Evolutionary conservation across 2,888 invertebrate species (phyloP), one percentile per base, ranked within the genome.

Genomic region (Rosalia funebris): DNA sequence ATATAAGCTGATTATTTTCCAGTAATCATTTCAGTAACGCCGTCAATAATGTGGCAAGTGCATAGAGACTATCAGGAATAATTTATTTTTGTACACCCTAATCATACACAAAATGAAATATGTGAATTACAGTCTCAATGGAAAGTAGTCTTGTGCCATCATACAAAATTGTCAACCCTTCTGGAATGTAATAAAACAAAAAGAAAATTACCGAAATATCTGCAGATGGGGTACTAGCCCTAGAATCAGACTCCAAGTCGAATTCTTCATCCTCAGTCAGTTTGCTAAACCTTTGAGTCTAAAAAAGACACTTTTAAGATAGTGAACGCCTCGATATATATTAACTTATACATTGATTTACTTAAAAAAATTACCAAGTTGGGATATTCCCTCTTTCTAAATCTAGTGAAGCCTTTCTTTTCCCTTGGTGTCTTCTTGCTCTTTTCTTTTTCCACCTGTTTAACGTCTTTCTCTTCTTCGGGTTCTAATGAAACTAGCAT

Each of bases 381-480:
- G 0, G 71, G 63, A 55, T 73, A 74, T 42, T 71, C 75, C 54
- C 67, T 70, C 45, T 71, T 73, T 46, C 61, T 66, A 45, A 71
- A 75, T 39, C 58, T 65, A n/a, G 57, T 65, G 41, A 74, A 71
- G 9, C 69, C 63, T 34, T 65, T 68, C 76, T 81, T 74, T 78
- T 83, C 69, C 82, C 84, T 77, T 81, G 44, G 37, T 50, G 59
- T 57, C n/a, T n/a, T n/a, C 55, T 57, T 44, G 25, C 14, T 32
- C 34, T 56, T 57, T 81, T 83, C 56, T 16, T 62, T 62, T 5
- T 60, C 58, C 10, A 2, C 32, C 1, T 82, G 83, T 69, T 86
- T 86, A 0, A 83, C 79, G 53, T 78, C 83, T 55, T 84, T 84
- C 4, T 83, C 75, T 76, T 83, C 65, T 77, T 84, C 67, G 64